Base-by-base conservation (phyloP, 2,113 vertebrate species). In the Pelmatolapia mariae region DNA sequence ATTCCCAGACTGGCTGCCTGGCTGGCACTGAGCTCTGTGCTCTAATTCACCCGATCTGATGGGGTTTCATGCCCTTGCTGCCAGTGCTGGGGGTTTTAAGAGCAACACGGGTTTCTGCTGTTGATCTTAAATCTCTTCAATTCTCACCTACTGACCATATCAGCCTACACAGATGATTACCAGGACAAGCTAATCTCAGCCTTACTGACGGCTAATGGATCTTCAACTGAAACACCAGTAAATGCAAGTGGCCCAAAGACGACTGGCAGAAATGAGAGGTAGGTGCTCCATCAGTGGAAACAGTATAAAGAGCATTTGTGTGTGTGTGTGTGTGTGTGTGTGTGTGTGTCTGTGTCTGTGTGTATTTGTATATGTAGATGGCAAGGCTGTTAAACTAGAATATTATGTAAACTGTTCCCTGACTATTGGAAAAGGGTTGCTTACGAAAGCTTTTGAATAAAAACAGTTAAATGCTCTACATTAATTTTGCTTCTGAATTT, bases 231-330 rank as follows among this genome's bases (percentile, higher is more conserved):
- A 85, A 83, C 88, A 89, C 61, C 81, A 82, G 43, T 52, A 10
- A 87, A 90, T 10, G 76, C 87, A 80, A 89, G 90, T 5, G 36
- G 88, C 89, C 89, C 88, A 82, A 87, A 88, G 89, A 95, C 87
- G 50, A 80, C 80, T 53, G 89, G 94, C 92, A 95, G 94, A 92
- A 85, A 97, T 96, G 96, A 96, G 89, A 96, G 96, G 96, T 97
- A 95, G 85, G 96, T 68, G 59, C 59, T 80, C 31, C 53, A 84
- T 86, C 76, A 36, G 18, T 10, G 33, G 57, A 56, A 50, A 38
- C 19, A 36, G 63, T 26, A 50, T 68, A 4, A 40, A 31, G 66
- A 47, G 59, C 43, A 80, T 82, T 40, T 83, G 29, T 61, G 52
- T 76, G 45, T 22, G 2, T 66, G 5, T 40, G n/a, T 85, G 29